Base-by-base conservation (phyloP, 2,888 invertebrate genomes). In the Agriopis leucophaearia region DNA sequence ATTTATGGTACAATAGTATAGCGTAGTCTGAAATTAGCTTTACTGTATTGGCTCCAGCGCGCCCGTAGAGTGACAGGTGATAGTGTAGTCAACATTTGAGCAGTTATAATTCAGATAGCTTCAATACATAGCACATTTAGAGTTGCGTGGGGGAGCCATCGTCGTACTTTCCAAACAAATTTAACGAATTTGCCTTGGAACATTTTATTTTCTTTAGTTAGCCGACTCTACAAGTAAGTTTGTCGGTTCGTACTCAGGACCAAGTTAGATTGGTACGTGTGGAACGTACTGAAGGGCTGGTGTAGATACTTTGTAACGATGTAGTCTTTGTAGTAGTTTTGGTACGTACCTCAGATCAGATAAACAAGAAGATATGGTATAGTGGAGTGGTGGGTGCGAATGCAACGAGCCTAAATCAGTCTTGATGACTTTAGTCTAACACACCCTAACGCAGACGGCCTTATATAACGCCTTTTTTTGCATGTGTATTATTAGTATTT, bases 51-150 rank as follows among this genome's bases (percentile, higher is more conserved):
- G 74, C 71, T 42, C 18, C 55, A 55, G 16, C 35, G 16, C 35
- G 70, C 70, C 66, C 71, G 54, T 71, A 68, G 77, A 76, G 66
- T 73, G 75, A 75, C 74, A 77, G 74, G 68, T 69, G 76, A 73
- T 75, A 75, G 79, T 42, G 42, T 75, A 63, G 70, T 81, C 80
- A 78, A 81, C 81, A 76, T 81, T 75, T 75, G 79, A 84, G 81
- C 76, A 69, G 78, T 81, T 82, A 80, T 83, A 76, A 77, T 77
- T 73, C 60, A 69, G 66, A 73, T 72, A 68, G 66, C 67, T 71
- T 63, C 47, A 51, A n/a, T 51, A 62, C 36, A 48, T 9, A 10
- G 10, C 9, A 36, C 15, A 15, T 36, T 0, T 15, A 2, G n/a
- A 36, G 15, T 9, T 52, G 10, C 2, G 3, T n/a, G 12, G 15